Evolutionary conservation across 2,888 invertebrate species (phyloP).

Genomic region (Oscheius onirici): DNA sequence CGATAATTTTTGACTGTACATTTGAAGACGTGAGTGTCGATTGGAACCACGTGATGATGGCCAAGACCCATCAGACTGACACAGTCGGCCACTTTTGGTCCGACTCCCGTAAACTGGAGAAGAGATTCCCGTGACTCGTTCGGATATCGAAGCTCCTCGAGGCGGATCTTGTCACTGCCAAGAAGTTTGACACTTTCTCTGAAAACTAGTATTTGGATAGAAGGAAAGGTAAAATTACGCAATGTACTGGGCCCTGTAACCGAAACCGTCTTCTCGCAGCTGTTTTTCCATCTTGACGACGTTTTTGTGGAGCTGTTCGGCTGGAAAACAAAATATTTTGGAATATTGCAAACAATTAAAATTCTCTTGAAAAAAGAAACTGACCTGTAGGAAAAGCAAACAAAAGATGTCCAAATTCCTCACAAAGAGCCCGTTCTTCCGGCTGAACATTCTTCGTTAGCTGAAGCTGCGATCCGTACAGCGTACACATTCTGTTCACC

Average conservation of each 20-base stretch:
- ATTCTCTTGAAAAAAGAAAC: neutral
- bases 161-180: constrained; percentile 71
- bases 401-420: constrained; percentile 20
- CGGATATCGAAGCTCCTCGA: constrained; percentile 77
- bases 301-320: neutral
- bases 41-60: constrained; percentile 87
- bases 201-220: neutral
- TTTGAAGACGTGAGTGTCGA: constrained; percentile 75
- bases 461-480: constrained; percentile 79
- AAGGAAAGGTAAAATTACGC: constrained; percentile 76
- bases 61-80: constrained; percentile 94
- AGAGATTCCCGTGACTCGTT: constrained; percentile 75
- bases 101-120: constrained; percentile 86
- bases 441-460: constrained; percentile 34
- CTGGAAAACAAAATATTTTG: constrained; percentile 5
- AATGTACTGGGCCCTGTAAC: constrained; percentile 86
- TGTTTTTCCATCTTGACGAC: constrained; percentile 33
- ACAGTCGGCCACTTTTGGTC: constrained; percentile 96
- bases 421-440: neutral
- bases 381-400: constrained; percentile 33
- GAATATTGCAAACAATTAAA: no score
- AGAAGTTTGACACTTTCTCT: constrained; percentile 8
- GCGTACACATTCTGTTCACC: constrained; percentile 80
- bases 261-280: constrained; percentile 78
- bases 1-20: constrained; percentile 28